These are phyloP conservation scores for Leucoptera coffeella DNA, from an alignment of 2,888 invertebrate species.

Conservation along the genomic window DNA sequence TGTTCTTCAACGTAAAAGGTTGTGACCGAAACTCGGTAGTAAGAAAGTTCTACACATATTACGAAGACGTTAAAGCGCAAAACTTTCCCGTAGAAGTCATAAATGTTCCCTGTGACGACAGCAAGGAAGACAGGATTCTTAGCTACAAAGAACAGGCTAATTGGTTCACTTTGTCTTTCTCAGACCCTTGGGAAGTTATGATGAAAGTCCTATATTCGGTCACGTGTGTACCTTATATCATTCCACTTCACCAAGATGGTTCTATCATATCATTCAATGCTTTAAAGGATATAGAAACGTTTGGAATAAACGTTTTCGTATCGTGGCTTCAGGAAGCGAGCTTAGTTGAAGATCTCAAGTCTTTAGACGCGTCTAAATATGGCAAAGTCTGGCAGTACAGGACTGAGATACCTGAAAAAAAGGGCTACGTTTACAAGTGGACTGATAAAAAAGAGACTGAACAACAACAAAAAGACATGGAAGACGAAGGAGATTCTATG, in stretches of 20 bases:
- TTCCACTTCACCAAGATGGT: slow-evolving; percentile 19
- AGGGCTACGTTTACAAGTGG: too few relatives aligned
- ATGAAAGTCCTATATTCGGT: too few relatives aligned
- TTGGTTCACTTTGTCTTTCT: slow-evolving; percentile 27
- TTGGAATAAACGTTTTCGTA: slow-evolving; percentile 29
- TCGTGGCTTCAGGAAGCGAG: slow-evolving; percentile 33
- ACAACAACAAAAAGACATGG: too few relatives aligned
- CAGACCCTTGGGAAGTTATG: slow-evolving; percentile 17
- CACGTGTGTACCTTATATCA: slow-evolving; percentile 21
- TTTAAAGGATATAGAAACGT: slow-evolving; percentile 21
- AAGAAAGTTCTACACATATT: slow-evolving; percentile 23
- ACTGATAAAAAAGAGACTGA: too few relatives aligned
- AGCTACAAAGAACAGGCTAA: slow-evolving; percentile 27
- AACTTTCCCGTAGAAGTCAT: slow-evolving; percentile 36
- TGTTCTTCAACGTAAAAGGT: slow-evolving; percentile 21
- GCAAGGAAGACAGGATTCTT: slow-evolving; percentile 12
- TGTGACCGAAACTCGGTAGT: slow-evolving; percentile 21
- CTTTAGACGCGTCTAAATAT: too few relatives aligned
- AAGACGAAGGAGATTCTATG: too few relatives aligned
- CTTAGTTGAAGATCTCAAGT: too few relatives aligned
- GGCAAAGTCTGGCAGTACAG: too few relatives aligned
- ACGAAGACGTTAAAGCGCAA: slow-evolving; percentile 21
- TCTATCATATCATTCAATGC: slow-evolving; percentile 20
- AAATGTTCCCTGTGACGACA: slow-evolving; percentile 26
- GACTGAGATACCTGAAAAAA: too few relatives aligned